Conservation (phyloP, 1,140 invertebrate species). For the Heliconius congener region DNA sequence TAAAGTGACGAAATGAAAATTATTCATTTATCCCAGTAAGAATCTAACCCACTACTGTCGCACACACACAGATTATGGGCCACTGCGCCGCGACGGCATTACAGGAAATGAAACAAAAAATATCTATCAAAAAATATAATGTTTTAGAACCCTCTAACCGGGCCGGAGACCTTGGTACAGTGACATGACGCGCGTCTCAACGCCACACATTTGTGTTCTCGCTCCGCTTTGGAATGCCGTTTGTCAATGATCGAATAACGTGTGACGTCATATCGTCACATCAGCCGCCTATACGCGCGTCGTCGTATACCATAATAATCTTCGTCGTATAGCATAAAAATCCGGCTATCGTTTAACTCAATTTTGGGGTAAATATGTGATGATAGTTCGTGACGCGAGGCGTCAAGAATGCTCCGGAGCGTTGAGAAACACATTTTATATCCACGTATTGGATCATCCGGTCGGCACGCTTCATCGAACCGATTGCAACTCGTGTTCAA, state of each 20-base stretch:
- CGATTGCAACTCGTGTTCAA: constrained; percentile 65
- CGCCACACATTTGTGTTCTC: constrained; percentile 57
- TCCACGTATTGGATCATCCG: constrained; percentile 66
- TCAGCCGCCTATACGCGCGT: constrained; percentile 52
- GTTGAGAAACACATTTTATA: constrained; percentile 63
- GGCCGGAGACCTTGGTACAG: constrained; percentile 61
- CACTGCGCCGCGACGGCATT: too few relatives aligned
- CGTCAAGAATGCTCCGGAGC: constrained; percentile 45
- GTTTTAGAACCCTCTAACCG: constrained; percentile 53
- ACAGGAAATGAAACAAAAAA: neutral
- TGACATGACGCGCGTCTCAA: constrained; percentile 69
- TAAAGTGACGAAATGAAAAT: too few relatives aligned
- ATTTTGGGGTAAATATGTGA: constrained; percentile 56
- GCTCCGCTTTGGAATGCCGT: constrained; percentile 74
- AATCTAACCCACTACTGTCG: too few relatives aligned
- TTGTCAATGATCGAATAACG: constrained; percentile 77
- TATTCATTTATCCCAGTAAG: too few relatives aligned
- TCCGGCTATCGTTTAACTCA: constrained; percentile 41
- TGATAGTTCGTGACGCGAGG: constrained; percentile 57
- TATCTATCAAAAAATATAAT: neutral
- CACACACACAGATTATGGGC: too few relatives aligned
- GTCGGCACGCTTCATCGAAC: constrained; percentile 61
- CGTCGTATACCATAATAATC: constrained; percentile 44
- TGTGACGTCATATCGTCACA: constrained; percentile 67
- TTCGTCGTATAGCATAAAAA: constrained; percentile 44